Percentiles rank a stretch among this genome's conserved stretches.
phyloP scores from a whole-genome alignment of 2,888 invertebrate genomes.

The Spodoptera picta region DNA sequence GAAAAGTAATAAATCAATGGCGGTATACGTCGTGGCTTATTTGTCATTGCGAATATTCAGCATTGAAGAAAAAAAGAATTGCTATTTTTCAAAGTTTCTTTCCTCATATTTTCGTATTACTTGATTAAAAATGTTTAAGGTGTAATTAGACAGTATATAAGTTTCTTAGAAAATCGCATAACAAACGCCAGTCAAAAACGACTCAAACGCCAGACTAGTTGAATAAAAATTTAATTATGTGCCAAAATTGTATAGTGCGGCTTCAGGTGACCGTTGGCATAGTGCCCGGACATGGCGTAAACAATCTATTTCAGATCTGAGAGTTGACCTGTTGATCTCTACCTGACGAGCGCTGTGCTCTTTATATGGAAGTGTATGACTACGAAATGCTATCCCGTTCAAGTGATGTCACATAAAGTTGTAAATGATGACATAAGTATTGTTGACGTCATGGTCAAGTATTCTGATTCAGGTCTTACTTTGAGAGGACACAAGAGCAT shows the following conservation, averaged over 20 bases:
- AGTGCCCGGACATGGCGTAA: conserved; percentile 83
- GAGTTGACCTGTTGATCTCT: conserved; percentile 75
- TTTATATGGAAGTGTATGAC: conserved; percentile 32
- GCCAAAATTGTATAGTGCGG: conserved; percentile 80
- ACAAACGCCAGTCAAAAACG: conserved; percentile 51
- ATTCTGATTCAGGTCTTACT: conserved; percentile 24
- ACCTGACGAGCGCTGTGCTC: conserved; percentile 25
- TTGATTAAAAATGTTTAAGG: too few species aligned
- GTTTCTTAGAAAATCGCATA: conserved; percentile 24
- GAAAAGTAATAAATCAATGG: conserved; percentile 32
- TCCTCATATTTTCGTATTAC: not conserved
- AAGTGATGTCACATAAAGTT: conserved; percentile 10
- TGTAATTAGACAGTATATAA: conserved; percentile 1
- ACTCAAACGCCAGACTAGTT: conserved; percentile 65
- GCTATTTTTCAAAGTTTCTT: not conserved
- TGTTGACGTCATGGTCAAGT: conserved; percentile 25
- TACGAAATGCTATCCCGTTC: conserved; percentile 23
- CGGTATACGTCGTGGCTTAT: conserved; percentile 9
- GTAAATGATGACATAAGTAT: conserved; percentile 17
- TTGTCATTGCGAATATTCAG: conserved; percentile 9
- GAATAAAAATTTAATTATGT: conserved; percentile 78
- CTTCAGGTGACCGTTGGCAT: conserved; percentile 84
- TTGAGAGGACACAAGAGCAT: conserved; percentile 17
- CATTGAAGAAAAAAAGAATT: conserved; percentile 12
- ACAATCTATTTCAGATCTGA: conserved; percentile 86